Base-by-base conservation (phyloP, 1,140 invertebrate species). In the Euwallacea fornicatus region DNA sequence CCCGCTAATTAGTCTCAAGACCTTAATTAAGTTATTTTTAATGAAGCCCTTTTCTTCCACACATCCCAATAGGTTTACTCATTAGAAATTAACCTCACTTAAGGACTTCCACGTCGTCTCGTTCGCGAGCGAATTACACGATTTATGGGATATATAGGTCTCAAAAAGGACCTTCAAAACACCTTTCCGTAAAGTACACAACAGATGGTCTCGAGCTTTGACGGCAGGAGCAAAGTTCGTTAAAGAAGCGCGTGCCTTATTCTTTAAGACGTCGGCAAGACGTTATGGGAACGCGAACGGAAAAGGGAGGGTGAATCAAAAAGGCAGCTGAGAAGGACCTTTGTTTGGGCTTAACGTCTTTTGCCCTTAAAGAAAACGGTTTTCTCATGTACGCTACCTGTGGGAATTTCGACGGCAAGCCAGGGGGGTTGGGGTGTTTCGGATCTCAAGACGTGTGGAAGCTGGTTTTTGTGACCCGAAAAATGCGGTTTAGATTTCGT, bases 271-370 rank as follows among this genome's bases (percentile, higher is more conserved):
- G 63, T 60, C n/a, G 11, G 11, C n/a, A 43, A 61, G 59, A 61
- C 59, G 59, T n/a, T 61, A n/a, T 61, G 59, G 42, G 59, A 61
- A 61, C 10, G 59, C 42, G 21, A 61, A 7, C 55, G 55, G 55
- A 61, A 42, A 61, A 55, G 71, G 73, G 73, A 74, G 71, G 73
- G 73, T 69, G 59, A 72, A 74, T 74, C 73, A 74, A 73, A 74
- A 74, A 58, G 71, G 73, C 73, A 74, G 73, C 71, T 74, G 73
- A 58, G 58, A 15, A 44, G 43, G 44, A 46, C 62, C 69, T 74
- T 74, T 71, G 71, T 65, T 61, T 9, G 21, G n/a, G 11, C 11
- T n/a, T 67, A 75, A 73, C 71, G 74, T 73, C 71, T 73, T 67
- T 72, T 58, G 61, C 41, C 44, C 47, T 55, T 42, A 66, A 72